These are phyloP conservation scores for Drosophila athabasca DNA, from an alignment of 1,140 invertebrate species.

Conservation along the genomic window DNA sequence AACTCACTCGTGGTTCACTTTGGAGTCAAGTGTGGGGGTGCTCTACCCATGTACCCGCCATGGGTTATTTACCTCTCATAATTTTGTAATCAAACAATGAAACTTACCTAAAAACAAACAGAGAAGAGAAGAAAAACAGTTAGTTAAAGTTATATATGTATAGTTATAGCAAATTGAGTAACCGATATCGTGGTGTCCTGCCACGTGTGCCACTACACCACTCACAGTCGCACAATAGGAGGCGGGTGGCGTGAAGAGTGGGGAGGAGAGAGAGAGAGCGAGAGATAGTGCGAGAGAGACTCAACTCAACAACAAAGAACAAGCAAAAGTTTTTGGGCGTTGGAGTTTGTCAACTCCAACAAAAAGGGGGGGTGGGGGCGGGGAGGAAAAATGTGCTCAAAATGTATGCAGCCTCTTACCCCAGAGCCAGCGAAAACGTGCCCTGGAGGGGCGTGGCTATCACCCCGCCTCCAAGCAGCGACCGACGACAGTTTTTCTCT, in stretches of 20 bases:
- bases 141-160: too few species aligned
- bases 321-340: conserved; percentile 44
- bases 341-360: conserved; percentile 47
- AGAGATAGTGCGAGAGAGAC: too few species aligned
- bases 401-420: conserved; percentile 43
- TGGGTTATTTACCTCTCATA: not conserved
- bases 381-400: conserved; percentile 8
- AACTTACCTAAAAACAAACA: conserved; percentile 63
- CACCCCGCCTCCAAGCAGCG: too few species aligned
- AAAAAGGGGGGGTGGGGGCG: too few species aligned
- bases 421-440: conserved; percentile 26
- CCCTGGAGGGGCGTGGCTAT: conserved; percentile 29
- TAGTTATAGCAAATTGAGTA: too few species aligned
- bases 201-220: too few species aligned
- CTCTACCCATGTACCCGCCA: too few species aligned
- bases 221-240: conserved; percentile 4
- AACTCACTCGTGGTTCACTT: too few species aligned
- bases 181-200: too few species aligned
- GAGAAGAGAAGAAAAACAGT: conserved; percentile 15
- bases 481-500: conserved; percentile 12
- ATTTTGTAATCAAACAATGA: conserved; percentile 9
- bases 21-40: conserved; percentile 27
- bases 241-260: too few species aligned
- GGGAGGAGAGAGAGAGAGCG: conserved; percentile 3
- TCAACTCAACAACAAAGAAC: too few species aligned